Conservation (phyloP, 2,797 vertebrate species). For the Setipinna tenuifilis region DNA sequence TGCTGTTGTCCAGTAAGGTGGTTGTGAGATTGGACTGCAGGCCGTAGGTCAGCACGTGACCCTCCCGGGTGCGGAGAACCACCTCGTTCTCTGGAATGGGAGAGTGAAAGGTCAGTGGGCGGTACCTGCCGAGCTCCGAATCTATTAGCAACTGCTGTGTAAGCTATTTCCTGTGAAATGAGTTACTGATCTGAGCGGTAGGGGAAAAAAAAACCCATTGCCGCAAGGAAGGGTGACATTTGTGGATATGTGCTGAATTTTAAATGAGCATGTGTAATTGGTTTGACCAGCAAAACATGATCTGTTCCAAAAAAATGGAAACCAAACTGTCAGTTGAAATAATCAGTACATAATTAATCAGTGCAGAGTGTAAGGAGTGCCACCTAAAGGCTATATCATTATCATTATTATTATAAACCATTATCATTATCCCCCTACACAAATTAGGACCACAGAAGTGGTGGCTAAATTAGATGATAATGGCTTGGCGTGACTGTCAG, state of each 20-base stretch:
- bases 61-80: constrained; percentile 72
- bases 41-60: constrained; percentile 74
- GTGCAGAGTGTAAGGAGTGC: background rate
- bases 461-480: background rate
- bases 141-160: background rate
- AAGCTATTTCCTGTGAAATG: background rate
- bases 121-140: background rate
- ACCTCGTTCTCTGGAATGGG: constrained; percentile 73
- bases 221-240: background rate
- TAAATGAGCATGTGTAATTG: background rate
- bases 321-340: background rate
- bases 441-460: background rate
- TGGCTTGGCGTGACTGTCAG: background rate
- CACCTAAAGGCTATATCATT: background rate
- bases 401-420: background rate
- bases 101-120: constrained; percentile 7
- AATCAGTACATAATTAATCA: background rate
- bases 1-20: constrained; percentile 79
- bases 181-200: background rate
- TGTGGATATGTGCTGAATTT: background rate
- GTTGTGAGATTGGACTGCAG: constrained; percentile 72
- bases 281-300: background rate
- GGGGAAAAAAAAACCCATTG: background rate
- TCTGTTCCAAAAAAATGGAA: background rate
- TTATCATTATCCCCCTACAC: background rate